Base-by-base conservation (phyloP, 2,888 invertebrate species). In the Amaurobius ferox region DNA sequence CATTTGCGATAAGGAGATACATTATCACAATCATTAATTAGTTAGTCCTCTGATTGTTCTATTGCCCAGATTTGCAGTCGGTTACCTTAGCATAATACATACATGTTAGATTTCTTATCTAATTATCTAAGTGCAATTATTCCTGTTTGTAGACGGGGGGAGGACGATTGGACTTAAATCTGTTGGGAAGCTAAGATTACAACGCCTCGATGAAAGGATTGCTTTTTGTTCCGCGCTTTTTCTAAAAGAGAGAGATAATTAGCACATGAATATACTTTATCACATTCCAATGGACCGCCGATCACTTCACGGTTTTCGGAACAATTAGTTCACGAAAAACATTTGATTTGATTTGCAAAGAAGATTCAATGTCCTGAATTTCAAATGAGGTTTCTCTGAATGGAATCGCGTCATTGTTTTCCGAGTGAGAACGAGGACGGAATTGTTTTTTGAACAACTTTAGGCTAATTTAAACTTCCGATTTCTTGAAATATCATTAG, bases 11-110 rank as follows among this genome's bases (percentile, higher is more conserved):
- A 86, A 86, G 73, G 62, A 72, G 79, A 86, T 79, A 73, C 86
- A 79, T 86, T 86, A 86, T 85, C 85, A 55, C 67, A 28, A 61
- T 72, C 83, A 85, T 85, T 85, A 85, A 85, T 85, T 85, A 85
- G 83, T 71, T 72, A 76, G 71, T 72, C 83, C 66, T 72, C 71
- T 48, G 67, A 70, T 79, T 76, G 81, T 83, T 83, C 81, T 76
- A 76, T 83, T 71, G 71, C 81, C 26, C 62, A 44, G 64, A 62
- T 83, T 83, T 71, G 64, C 71, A 85, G 72, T 85, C 83, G 72
- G 77, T 85, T 85, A 77, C 83, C 77, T 85, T 77, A 70, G 64
- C 44, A 83, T 76, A 83, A 83, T 81, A 83, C 83, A 85, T 66
- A 66, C 66, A 77, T 70, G 77, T 66, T 85, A 85, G 77, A 77